Base-by-base conservation (phyloP, 2,888 invertebrate genomes). In the Sinhomidia bicolor region DNA sequence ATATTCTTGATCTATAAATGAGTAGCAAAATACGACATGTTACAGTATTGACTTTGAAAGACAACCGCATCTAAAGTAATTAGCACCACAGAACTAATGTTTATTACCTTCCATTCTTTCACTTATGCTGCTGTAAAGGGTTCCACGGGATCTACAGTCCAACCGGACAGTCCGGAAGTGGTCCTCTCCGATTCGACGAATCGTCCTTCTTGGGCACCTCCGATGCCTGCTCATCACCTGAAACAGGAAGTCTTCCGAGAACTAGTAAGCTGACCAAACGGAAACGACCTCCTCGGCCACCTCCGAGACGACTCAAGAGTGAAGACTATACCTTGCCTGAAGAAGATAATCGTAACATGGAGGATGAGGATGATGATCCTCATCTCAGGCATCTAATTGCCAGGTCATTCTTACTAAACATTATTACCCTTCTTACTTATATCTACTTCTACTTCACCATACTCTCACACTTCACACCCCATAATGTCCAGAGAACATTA, bases 211-310 rank as follows among this genome's bases (percentile, higher is more conserved):
- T 91, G 88, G 92, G 91, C 83, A 92, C 92, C 20, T 91, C 91
- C 5, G 92, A 92, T 86, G 92, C 91, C 85, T 91, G 91, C 87
- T 92, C 92, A 80, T 92, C 92, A 76, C 92, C 92, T 82, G 92
- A 92, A 90, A 91, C 91, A 54, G 91, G 91, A 89, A 91, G 90
- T 90, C 91, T 92, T 90, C 92, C 92, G 85, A 87, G 92, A 89
- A 90, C 91, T 81, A 89, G 89, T 76, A 92, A 92, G 91, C 76
- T 92, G 91, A 91, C 91, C 88, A 92, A 92, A 90, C 88, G 92
- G 90, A 92, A 92, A 89, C 84, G 92, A 86, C 91, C 92, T 81
- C 92, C 92, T 76, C 85, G 92, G 82, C 92, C 92, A 74, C 92
- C 92, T 65, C 92, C 92, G 29, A 81, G 92, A 86, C 87, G 91